Base-by-base conservation (phyloP, 2,888 invertebrate genomes). In the Colletes collaris region DNA sequence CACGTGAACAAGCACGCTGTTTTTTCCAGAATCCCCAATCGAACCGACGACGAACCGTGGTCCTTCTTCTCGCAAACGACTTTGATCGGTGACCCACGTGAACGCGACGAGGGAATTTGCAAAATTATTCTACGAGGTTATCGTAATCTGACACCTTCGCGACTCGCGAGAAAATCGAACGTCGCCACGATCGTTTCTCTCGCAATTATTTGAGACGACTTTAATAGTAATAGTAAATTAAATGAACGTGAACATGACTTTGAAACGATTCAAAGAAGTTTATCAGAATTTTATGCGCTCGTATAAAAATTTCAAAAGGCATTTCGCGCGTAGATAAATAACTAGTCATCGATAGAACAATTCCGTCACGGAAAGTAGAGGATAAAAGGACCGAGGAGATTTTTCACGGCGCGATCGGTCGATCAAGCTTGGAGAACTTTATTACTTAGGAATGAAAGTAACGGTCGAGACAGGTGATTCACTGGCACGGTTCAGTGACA, bases 401-500 rank as follows among this genome's bases (percentile, higher is more conserved):
- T 62, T 46, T 66, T 68, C 68, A 8, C n/a, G 16, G 40, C 7
- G 4, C 40, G 40, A 40, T 53, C 16, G 40, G 16, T 59, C 40
- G 40, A 62, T 74, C 70, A 62, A 63, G 66, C 46, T 27, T 27
- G 56, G 11, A 16, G 3, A 10, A 49, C 58, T 77, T 77, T 52
- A 76, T 67, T 68, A 58, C 35, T 75, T 59, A 19, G 37, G 62
- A 56, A 75, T 37, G 55, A 66, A 55, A 44, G 11, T n/a, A 11
- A 35, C 58, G 16, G 10, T 35, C 58, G 8, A 7, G 16, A 11
- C 13, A 27, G 19, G 11, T 50, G 53, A 70, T 46, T 63, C 63
- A 62, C 50, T 37, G 64, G 16, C 19, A n/a, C 70, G 40, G 69
- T 58, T 37, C 37, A 27, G 10, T 49, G 58, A 68, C 35, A 59